phyloP scores from a whole-genome alignment of 1,140 invertebrate genomes.

The Eupristina koningsbergeri region DNA sequence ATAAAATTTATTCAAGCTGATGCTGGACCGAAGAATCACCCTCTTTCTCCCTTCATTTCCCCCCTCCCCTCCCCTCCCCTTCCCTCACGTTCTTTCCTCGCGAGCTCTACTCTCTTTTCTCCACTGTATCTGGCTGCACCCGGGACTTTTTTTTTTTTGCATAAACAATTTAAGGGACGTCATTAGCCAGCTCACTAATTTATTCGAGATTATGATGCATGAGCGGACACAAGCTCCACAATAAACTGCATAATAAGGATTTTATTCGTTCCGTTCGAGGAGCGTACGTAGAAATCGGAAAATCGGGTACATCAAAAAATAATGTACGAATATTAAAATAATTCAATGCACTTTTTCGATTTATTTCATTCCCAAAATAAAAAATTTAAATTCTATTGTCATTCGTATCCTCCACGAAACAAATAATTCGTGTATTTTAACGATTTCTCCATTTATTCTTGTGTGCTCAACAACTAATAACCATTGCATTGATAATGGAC shows the following conservation, averaged over 20 bases:
- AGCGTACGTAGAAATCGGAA: too few species aligned
- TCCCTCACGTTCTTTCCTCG: not conserved
- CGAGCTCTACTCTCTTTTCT: not conserved
- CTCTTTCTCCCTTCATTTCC: too few species aligned
- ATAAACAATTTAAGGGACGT: constrained; percentile 33
- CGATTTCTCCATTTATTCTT: too few species aligned
- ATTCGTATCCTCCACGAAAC: not conserved
- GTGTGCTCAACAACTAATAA: too few species aligned
- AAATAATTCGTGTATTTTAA: not conserved
- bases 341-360: not conserved
- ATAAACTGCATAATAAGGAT: not conserved
- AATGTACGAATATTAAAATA: constrained; percentile 2
- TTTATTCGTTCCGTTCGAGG: not conserved
- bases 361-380: not conserved
- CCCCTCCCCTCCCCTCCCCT: too few species aligned
- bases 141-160: not conserved
- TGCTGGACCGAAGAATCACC: not conserved
- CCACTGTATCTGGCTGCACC: not conserved
- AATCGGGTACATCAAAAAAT: too few species aligned
- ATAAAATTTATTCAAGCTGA: constrained; percentile 43
- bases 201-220: constrained; percentile 29
- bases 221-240: constrained; percentile 12
- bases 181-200: constrained; percentile 6
- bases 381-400: too few species aligned
- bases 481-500: too few species aligned